Conservation (phyloP, 2,113 vertebrate species). For the Cochlearius cochlearius region DNA sequence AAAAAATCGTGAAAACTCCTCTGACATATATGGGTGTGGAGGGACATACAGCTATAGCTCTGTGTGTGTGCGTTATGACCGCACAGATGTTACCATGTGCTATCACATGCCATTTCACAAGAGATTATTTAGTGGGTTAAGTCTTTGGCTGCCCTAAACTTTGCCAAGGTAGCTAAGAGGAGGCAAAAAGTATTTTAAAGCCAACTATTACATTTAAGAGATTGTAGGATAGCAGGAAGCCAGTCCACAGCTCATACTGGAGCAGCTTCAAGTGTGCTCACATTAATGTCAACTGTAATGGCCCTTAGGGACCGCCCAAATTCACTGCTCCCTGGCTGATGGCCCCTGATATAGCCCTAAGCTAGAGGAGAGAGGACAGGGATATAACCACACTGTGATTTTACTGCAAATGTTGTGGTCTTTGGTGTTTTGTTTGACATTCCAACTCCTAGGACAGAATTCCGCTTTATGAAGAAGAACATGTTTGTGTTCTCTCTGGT, state of each 20-base stretch:
- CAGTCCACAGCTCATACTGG: neutral
- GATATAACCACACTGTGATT: neutral
- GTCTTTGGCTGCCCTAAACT: neutral
- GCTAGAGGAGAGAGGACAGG: neutral
- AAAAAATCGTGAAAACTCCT: neutral
- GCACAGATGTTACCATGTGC: neutral
- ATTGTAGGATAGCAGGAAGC: neutral
- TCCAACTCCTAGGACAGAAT: neutral
- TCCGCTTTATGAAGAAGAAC: neutral
- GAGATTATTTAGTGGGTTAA: neutral
- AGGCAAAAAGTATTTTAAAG: neutral
- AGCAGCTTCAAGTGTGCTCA: neutral
- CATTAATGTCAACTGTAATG: neutral
- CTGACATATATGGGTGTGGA: neutral
- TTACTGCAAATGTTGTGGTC: neutral
- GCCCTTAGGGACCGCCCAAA: neutral
- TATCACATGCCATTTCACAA: neutral
- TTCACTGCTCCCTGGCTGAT: neutral
- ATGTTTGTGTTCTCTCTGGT: neutral
- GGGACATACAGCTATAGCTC: neutral
- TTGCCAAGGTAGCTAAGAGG: neutral
- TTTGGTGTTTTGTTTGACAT: neutral
- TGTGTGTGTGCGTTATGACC: fast-evolving
- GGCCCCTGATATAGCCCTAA: neutral
- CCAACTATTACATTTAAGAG: neutral